Conservation (phyloP, 1,140 invertebrate genomes). For the Diploscapter pachys region DNA sequence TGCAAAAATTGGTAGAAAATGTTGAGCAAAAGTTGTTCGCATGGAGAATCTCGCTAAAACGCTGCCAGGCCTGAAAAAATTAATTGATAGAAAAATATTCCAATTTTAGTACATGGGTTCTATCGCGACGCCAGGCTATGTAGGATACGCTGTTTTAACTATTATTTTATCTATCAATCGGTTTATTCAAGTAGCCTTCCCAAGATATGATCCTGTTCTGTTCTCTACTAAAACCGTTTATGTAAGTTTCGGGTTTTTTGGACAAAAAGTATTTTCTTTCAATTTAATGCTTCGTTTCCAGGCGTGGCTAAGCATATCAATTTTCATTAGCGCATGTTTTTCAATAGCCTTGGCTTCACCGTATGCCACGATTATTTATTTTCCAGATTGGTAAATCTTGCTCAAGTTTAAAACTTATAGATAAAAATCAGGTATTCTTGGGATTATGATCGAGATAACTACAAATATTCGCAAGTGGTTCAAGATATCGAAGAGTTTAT, state of each 20-base stretch:
- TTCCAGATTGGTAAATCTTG: background rate
- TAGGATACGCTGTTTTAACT: slow-evolving; percentile 42
- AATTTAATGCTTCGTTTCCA: background rate
- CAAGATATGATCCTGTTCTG: slow-evolving; percentile 28
- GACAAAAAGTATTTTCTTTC: background rate
- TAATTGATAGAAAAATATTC: too few species aligned
- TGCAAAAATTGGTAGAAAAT: too few species aligned
- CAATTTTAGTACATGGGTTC: slow-evolving; percentile 36
- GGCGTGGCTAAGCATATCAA: background rate
- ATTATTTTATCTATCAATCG: slow-evolving; percentile 44
- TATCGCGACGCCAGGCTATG: slow-evolving; percentile 43
- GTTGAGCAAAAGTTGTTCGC: too few species aligned
- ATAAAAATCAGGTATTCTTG: slow-evolving; percentile 39
- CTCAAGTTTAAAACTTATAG: too few species aligned
- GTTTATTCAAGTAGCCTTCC: slow-evolving; percentile 35
- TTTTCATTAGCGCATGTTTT: background rate
- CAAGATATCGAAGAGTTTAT: slow-evolving; percentile 43
- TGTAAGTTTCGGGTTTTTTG: slow-evolving; percentile 14
- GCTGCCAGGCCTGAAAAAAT: too few species aligned
- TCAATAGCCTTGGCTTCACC: background rate
- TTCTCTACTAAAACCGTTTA: slow-evolving; percentile 33
- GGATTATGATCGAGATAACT: slow-evolving; percentile 36
- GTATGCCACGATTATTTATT: slow-evolving; percentile 1
- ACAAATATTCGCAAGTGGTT: slow-evolving; percentile 32
- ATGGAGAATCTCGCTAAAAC: too few species aligned